Conservation (phyloP, 2,888 invertebrate species). For the Plagodis pulveraria region DNA sequence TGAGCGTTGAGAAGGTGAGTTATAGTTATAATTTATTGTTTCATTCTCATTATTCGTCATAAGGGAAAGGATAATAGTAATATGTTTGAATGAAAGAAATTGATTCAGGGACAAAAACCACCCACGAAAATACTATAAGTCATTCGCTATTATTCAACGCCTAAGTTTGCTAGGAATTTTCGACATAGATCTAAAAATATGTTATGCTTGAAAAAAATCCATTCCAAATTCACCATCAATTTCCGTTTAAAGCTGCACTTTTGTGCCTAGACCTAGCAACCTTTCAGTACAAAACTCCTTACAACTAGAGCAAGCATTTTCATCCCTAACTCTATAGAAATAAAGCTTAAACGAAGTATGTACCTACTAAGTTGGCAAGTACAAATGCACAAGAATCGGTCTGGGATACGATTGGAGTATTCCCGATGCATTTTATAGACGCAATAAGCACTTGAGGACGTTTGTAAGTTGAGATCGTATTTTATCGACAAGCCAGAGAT, state of each 20-base stretch:
- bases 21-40: no score
- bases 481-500: constrained; percentile 21
- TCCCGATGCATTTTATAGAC: constrained; percentile 71
- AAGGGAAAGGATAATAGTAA: no score
- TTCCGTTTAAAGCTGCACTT: constrained; percentile 46
- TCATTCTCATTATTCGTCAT: no score
- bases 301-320: constrained; percentile 23
- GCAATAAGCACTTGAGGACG: constrained; percentile 68
- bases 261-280: constrained; percentile 48
- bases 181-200: no score
- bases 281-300: constrained; percentile 25
- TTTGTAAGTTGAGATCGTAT: constrained; percentile 27
- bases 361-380: constrained; percentile 25
- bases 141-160: no score
- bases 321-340: constrained; percentile 16
- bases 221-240: constrained; percentile 52
- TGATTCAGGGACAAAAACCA: no score
- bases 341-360: constrained; percentile 19
- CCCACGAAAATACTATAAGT: no score
- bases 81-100: no score
- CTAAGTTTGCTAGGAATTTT: no score
- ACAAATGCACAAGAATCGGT: constrained; percentile 51
- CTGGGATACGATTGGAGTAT: constrained; percentile 59
- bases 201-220: constrained; percentile 41
- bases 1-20: no score